Evolutionary conservation across 2,797 vertebrate genomes (phyloP).

Genomic region (Molossus alvarezi): DNA sequence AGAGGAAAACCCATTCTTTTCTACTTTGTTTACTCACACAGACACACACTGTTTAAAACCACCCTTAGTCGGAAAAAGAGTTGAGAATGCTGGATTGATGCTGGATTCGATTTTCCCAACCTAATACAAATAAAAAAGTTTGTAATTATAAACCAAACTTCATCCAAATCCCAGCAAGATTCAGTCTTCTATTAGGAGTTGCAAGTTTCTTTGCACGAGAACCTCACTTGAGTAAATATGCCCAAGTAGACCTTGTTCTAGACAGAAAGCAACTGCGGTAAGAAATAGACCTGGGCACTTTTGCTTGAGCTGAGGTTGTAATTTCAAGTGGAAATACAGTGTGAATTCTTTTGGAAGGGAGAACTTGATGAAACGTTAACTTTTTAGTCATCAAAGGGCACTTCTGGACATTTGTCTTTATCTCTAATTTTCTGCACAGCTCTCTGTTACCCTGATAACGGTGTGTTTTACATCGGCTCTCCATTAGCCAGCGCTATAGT

Average conservation of each 20-base stretch:
- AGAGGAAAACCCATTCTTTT: background rate
- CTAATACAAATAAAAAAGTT: background rate
- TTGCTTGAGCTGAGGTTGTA: background rate
- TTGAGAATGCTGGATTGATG: background rate
- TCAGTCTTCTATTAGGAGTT: background rate
- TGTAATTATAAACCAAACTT: conserved; percentile 52
- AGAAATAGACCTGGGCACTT: conserved; percentile 68
- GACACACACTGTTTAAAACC: background rate
- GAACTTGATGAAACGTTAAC: conserved; percentile 72
- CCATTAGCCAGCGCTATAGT: conserved; percentile 70
- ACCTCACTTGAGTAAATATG: conserved; percentile 57
- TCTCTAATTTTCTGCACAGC: conserved; percentile 72
- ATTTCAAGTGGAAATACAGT: conserved; percentile 68
- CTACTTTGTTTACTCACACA: background rate
- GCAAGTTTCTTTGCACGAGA: conserved; percentile 47
- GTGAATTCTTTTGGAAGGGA: conserved; percentile 38
- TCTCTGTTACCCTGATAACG: conserved; percentile 73
- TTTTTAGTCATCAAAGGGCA: conserved; percentile 74
- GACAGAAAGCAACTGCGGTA: conserved; percentile 17
- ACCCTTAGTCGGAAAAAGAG: background rate
- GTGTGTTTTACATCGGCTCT: conserved; percentile 75
- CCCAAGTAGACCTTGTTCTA: conserved; percentile 59
- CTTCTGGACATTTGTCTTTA: conserved; percentile 77
- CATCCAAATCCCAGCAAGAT: conserved; percentile 57
- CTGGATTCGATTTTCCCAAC: conserved; percentile 59